Evolutionary conservation across 2,113 vertebrate genomes (phyloP), one percentile per base, ranked within the genome.

Genomic region (Archocentrus centrarchus): DNA sequence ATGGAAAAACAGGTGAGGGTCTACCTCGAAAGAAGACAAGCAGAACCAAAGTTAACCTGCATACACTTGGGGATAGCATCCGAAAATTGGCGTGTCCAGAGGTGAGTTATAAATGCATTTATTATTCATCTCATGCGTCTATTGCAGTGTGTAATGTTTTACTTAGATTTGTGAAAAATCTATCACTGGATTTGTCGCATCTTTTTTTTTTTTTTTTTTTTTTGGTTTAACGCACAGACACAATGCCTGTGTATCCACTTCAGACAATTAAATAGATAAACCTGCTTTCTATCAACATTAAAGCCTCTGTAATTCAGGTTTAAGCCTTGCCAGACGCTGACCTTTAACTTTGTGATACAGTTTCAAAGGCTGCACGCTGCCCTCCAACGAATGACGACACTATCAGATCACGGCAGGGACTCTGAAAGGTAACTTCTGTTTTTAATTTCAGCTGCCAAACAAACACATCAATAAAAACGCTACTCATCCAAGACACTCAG

Each of bases 41-140:
- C 93, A 96, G 97, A 89, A 96, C 94, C 88, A 97, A 97, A 94
- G 97, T 99, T 91, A 99, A 97, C 82, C 96, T 99, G 84, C 98
- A 99, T 77, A 97, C 97, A 6, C 93, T 99, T 85, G 98, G 98
- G 13, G 98, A 98, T 84, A 99, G 98, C 94, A 96, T 99, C 91
- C 97, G 97, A 88, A 99, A 98, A 95, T 92, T 99, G 86, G 96
- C 98, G 64, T 98, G 97, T 86, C 98, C 98, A 1, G 97, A 98
- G 97, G 98, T 99, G 96, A 97, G 94, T 92, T 24, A 22, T 66
- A 27, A 41, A 87, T 14, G 24, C 20, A 75, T 76, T 20, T 32
- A 47, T 60, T 79, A 80, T 81, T 73, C 37, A 78, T 7, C 79
- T 59, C 39, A 27, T 57, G 47, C 11, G 9, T 35, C 9, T 17